These are phyloP conservation scores for Stictonetta naevosa DNA, from an alignment of 2,113 vertebrate species.

Conservation along the genomic window DNA sequence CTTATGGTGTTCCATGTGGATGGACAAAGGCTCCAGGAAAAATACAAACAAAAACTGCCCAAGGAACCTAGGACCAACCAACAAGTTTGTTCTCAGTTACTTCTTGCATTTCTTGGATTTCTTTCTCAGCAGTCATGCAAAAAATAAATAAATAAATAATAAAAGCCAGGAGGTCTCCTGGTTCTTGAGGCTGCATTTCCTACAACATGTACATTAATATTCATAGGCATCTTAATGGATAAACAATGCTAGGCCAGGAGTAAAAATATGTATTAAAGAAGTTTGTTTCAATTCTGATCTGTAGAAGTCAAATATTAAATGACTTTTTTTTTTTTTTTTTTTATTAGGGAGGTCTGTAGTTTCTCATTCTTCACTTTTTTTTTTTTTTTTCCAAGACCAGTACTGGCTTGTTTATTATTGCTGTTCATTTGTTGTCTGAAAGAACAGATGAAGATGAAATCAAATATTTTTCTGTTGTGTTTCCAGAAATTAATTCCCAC, in stretches of 20 bases:
- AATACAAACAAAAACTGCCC: background rate
- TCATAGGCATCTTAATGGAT: background rate
- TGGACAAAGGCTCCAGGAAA: background rate
- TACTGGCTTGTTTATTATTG: background rate
- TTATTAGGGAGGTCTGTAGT: background rate
- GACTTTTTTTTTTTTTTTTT: background rate
- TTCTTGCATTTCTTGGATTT: background rate
- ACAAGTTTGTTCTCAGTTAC: background rate
- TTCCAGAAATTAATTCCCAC: background rate
- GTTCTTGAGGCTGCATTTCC: background rate
- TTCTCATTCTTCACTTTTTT: background rate
- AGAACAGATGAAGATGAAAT: background rate
- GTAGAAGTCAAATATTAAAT: background rate
- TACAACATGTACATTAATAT: background rate
- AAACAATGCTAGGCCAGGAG: background rate
- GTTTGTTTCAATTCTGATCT: background rate
- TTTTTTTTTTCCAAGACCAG: background rate
- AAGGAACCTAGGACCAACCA: background rate
- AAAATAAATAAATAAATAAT: background rate
- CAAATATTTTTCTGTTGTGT: background rate
- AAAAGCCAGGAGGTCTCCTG: background rate
- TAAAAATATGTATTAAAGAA: background rate
- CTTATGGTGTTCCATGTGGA: background rate
- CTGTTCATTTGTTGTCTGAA: background rate
- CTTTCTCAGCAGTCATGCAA: background rate